These are phyloP conservation scores for Oreocharis arfaki DNA, from an alignment of 2,113 vertebrate genomes.

Conservation along the genomic window DNA sequence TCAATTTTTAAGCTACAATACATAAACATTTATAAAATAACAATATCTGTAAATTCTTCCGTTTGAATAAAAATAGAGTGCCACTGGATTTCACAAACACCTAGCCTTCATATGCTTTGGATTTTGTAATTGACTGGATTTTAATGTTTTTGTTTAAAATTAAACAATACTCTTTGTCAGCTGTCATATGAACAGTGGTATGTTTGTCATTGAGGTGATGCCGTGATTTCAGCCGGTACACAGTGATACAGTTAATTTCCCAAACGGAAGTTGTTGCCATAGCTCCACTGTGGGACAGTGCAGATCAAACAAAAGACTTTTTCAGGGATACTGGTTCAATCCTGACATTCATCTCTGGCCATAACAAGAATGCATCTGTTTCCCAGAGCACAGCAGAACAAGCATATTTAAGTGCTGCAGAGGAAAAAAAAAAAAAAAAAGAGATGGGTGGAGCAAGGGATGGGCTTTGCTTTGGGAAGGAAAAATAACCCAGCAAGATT, in stretches of 20 bases:
- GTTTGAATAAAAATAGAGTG: not conserved
- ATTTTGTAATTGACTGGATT: not conserved
- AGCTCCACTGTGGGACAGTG: constrained; percentile 51
- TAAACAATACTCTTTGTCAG: not conserved
- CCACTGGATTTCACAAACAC: not conserved
- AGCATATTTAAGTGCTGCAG: constrained; percentile 8
- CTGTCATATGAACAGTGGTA: not conserved
- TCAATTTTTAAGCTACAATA: not conserved
- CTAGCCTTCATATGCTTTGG: not conserved
- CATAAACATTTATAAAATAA: not conserved
- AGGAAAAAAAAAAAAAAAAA: not conserved
- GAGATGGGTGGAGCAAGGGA: not conserved
- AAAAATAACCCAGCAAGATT: not conserved
- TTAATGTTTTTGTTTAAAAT: not conserved
- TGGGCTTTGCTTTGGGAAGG: not conserved
- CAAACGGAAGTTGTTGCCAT: constrained; percentile 65
- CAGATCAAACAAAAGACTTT: constrained; percentile 66
- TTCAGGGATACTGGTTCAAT: constrained; percentile 49
- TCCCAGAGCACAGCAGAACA: not conserved
- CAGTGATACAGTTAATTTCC: constrained; percentile 68
- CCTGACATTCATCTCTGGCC: constrained; percentile 35
- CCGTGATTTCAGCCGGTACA: constrained; percentile 31
- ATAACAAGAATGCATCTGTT: constrained; percentile 36
- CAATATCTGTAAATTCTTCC: not conserved
- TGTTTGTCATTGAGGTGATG: constrained; percentile 67